phyloP scores from a whole-genome alignment of 2,797 vertebrate species.

The Leuciscus waleckii region DNA sequence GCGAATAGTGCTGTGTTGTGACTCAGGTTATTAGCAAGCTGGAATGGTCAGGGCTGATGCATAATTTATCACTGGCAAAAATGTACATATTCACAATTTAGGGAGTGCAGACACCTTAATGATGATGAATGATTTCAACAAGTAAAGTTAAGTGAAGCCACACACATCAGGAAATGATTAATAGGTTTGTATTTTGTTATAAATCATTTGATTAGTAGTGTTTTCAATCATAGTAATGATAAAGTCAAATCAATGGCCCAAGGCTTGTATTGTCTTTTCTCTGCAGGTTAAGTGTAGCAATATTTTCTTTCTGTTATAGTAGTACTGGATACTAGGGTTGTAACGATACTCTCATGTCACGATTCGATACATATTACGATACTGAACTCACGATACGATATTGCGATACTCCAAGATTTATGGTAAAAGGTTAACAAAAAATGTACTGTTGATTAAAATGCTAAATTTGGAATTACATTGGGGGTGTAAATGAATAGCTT shows the following conservation, averaged over 20 bases:
- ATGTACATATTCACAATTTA: conserved; percentile 35
- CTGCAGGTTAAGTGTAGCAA: not conserved
- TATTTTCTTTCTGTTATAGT: not conserved
- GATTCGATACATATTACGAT: too few relatives aligned
- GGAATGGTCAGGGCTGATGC: conserved; percentile 9
- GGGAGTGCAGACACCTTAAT: conserved; percentile 21
- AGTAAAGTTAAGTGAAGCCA: conserved; percentile 40
- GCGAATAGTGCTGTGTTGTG: conserved; percentile 15
- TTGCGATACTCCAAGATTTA: too few relatives aligned
- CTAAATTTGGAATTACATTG: too few relatives aligned
- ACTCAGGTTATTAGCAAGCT: not conserved
- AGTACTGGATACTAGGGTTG: not conserved
- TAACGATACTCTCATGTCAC: too few relatives aligned
- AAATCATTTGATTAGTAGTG: conserved; percentile 19
- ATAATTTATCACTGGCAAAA: conserved; percentile 30
- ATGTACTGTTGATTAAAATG: too few relatives aligned
- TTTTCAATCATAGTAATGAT: conserved; percentile 17
- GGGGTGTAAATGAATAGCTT: too few relatives aligned
- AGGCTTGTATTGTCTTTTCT: conserved; percentile 9
- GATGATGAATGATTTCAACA: conserved; percentile 45
- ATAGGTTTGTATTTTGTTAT: conserved; percentile 34
- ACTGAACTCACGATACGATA: too few relatives aligned
- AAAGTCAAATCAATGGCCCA: conserved; percentile 15
- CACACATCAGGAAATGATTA: conserved; percentile 37
- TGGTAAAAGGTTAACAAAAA: too few relatives aligned